A percentile compares a stretch with the other conserved stretches of the same genome.
Evolutionary conservation across 2,797 vertebrate genomes (phyloP).

Genomic region (Pitangus sulphuratus): DNA sequence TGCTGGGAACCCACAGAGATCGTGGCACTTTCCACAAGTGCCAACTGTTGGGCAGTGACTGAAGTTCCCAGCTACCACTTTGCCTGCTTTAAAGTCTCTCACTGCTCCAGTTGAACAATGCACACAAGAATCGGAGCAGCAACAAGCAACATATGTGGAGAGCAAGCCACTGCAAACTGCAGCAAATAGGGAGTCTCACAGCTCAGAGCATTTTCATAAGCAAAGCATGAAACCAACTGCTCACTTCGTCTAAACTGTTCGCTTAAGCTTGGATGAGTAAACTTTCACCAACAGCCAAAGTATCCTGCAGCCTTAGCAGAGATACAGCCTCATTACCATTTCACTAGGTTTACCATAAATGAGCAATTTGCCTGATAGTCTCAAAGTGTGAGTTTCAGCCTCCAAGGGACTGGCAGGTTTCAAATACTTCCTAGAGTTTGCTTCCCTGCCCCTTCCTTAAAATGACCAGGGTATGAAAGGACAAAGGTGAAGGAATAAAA

Average conservation of each 20-base stretch:
- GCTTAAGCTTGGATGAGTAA: not conserved
- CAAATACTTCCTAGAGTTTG: not conserved
- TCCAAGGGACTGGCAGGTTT: not conserved
- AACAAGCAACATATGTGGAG: not conserved
- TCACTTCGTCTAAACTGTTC: slow-evolving; percentile 8
- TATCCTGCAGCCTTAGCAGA: not conserved
- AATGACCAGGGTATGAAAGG: not conserved
- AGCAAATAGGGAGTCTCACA: not conserved
- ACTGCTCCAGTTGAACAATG: not conserved
- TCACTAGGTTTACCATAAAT: not conserved
- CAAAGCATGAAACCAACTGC: not conserved
- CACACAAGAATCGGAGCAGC: not conserved
- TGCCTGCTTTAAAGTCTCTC: not conserved
- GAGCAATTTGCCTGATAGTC: not conserved
- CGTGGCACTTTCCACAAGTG: fast-evolving
- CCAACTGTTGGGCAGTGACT: not conserved
- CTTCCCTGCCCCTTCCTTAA: not conserved
- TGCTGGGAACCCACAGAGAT: not conserved
- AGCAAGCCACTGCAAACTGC: not conserved
- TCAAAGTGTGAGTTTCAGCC: not conserved
- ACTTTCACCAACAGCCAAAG: not conserved
- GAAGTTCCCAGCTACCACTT: not conserved
- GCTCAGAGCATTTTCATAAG: not conserved
- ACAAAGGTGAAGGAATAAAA: not conserved
- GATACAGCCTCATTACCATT: not conserved